Base-by-base conservation (phyloP, 2,113 vertebrate species). In the Tachuris rubrigastra region DNA sequence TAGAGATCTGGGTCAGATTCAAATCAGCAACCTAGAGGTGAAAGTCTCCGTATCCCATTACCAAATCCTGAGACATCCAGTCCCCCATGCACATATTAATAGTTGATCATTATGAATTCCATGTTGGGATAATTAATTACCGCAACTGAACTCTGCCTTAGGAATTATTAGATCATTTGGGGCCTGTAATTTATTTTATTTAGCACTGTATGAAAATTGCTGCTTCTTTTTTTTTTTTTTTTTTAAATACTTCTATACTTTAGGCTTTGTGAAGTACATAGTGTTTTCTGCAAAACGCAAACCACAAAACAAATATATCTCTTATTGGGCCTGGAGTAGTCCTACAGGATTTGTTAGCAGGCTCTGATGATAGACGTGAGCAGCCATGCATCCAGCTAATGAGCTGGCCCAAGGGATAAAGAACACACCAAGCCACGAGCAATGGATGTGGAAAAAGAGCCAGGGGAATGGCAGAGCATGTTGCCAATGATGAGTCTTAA, bases 21-120 rank as follows among this genome's bases (percentile, higher is more conserved):
- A 96, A 96, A 95, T 97, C 96, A 96, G 96, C 93, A 97, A 95
- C 90, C 90, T 96, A 94, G 96, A 97, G 97, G 96, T 97, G 95
- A 97, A 97, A 97, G 96, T 92, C 94, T 96, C 90, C 3, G 0
- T 89, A 97, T 97, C 85, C 94, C 94, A 97, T 97, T 97, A 96
- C 96, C 87, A 97, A 96, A 97, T 93, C 96, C 95, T 92, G 93
- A 96, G 95, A 96, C 96, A 95, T 96, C 87, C 82, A 94, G 93
- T 96, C 96, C 95, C 96, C 90, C 76, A 94, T 91, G 96, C 94
- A 96, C 95, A 89, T 93, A 95, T 97, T 97, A 97, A 96, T 94
- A 87, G 80, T 86, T 90, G 96, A 94, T 95, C 90, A 90, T 97
- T 94, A 92, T 89, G 85, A 94, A 96, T 96, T 95, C 95, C 96